Percentiles rank a stretch among this genome's conserved stretches.
Conservation (phyloP, 2,888 invertebrate species). For the Andrena chrysosceles region DNA sequence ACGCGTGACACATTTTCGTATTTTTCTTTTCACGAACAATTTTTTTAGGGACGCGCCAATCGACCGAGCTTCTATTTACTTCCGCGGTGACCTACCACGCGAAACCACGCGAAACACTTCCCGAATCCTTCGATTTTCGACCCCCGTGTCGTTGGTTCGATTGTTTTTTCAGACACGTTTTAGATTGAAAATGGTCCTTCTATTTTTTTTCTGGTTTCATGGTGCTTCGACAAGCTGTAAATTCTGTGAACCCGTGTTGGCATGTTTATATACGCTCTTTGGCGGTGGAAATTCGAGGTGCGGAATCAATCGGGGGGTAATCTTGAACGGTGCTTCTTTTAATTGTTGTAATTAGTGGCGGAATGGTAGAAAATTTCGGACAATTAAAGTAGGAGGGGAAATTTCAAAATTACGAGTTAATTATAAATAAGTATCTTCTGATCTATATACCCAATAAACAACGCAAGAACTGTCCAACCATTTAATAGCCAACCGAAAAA, state of each 20-base stretch:
- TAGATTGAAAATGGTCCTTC: not conserved
- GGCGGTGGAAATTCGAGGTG: not conserved
- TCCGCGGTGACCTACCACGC: constrained; percentile 7
- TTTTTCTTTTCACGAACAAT: not conserved
- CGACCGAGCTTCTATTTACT: constrained; percentile 15
- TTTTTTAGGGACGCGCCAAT: not conserved
- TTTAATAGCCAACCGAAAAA: no score
- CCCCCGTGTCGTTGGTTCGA: not conserved
- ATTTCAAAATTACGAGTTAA: not conserved
- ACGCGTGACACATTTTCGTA: constrained; percentile 5
- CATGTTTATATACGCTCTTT: not conserved
- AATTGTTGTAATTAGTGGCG: not conserved
- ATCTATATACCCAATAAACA: no score
- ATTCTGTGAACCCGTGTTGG: not conserved
- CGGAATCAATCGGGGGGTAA: not conserved
- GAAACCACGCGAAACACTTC: constrained; percentile 12
- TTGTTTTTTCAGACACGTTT: constrained; percentile 19
- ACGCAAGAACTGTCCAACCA: no score
- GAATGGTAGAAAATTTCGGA: not conserved
- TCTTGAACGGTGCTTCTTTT: not conserved
- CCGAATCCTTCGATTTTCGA: constrained; percentile 1
- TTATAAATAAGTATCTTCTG: no score
- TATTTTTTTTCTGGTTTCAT: not conserved
- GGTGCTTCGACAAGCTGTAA: not conserved
- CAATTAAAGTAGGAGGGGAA: not conserved